These are phyloP conservation scores for Scaptomyza parva DNA, from an alignment of 2,888 invertebrate genomes.

Conservation along the genomic window DNA sequence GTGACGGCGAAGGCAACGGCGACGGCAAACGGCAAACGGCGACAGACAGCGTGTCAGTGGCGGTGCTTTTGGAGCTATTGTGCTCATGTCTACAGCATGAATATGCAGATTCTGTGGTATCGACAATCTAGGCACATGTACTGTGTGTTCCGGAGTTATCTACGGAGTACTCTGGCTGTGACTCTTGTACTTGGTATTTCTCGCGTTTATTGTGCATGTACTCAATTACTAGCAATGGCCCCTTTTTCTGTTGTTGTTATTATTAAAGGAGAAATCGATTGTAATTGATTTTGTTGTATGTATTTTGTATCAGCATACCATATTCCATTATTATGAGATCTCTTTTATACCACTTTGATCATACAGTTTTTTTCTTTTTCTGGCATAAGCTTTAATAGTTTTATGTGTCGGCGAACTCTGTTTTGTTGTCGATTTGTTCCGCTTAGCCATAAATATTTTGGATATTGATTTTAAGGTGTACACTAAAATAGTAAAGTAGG, in stretches of 20 bases:
- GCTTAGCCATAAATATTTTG: constrained; percentile 39
- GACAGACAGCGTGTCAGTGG: constrained; percentile 75
- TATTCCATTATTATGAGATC: constrained; percentile 54
- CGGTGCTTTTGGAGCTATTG: constrained; percentile 73
- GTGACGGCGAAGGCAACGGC: constrained; percentile 4
- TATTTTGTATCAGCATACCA: constrained; percentile 48
- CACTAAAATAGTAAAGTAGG: constrained; percentile 1
- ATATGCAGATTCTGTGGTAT: constrained; percentile 72
- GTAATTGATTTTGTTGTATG: constrained; percentile 70
- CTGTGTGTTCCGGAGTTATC: constrained; percentile 13
- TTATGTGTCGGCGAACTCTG: constrained; percentile 55
- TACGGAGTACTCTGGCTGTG: constrained; percentile 21
- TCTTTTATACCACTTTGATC: constrained; percentile 57
- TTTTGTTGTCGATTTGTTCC: constrained; percentile 52
- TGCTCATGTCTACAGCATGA: constrained; percentile 71
- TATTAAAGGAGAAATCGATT: constrained; percentile 74
- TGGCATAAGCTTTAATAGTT: constrained; percentile 54
- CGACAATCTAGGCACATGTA: constrained; percentile 47
- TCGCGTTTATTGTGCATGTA: constrained; percentile 25
- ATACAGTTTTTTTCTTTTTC: constrained; percentile 35
- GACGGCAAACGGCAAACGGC: constrained; percentile 34
- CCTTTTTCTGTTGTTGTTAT: constrained; percentile 57
- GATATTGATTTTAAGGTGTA: constrained; percentile 14
- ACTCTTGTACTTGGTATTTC: constrained; percentile 43
- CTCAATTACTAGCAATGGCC: constrained; percentile 68